phyloP scores from a whole-genome alignment of 1,140 invertebrate genomes.

The Chlorops oryzae region DNA sequence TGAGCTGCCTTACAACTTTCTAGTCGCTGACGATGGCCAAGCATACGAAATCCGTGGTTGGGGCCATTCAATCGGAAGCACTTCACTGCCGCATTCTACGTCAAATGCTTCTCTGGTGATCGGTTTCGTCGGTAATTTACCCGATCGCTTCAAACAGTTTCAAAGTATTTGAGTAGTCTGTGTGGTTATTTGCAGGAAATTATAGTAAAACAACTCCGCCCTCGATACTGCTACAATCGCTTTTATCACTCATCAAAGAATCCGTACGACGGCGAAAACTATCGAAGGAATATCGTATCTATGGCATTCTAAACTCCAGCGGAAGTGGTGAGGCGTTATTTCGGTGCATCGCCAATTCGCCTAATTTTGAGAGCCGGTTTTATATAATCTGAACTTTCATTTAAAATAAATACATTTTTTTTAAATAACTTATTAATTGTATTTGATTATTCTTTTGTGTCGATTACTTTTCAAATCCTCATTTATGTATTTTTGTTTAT shows the following conservation, averaged over 20 bases:
- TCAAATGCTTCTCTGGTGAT: slow-evolving; percentile 27
- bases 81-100: slow-evolving; percentile 19
- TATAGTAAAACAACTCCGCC: slow-evolving; percentile 22
- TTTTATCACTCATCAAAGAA: slow-evolving; percentile 30
- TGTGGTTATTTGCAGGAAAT: slow-evolving; percentile 26
- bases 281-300: slow-evolving; percentile 20
- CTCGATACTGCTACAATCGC: slow-evolving; percentile 22
- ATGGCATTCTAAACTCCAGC: slow-evolving; percentile 20
- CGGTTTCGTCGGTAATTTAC: slow-evolving; percentile 17
- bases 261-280: slow-evolving; percentile 25
- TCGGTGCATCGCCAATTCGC: slow-evolving; percentile 20
- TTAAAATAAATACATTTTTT: too few species aligned
- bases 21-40: slow-evolving; percentile 35
- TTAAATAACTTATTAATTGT: not conserved
- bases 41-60: slow-evolving; percentile 37
- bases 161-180: not conserved
- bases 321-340: slow-evolving; percentile 21
- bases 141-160: not conserved
- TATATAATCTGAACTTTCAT: too few species aligned
- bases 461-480: too few species aligned
- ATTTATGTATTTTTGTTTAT: too few species aligned
- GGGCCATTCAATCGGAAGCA: slow-evolving; percentile 24
- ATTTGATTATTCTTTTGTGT: not conserved
- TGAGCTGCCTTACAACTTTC: slow-evolving; percentile 40
- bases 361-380: slow-evolving; percentile 14